Percentiles rank a stretch among this genome's conserved stretches.
These are phyloP conservation scores for Aphelinus atriplicis DNA, from an alignment of 1,140 invertebrate species.

Conservation along the genomic window DNA sequence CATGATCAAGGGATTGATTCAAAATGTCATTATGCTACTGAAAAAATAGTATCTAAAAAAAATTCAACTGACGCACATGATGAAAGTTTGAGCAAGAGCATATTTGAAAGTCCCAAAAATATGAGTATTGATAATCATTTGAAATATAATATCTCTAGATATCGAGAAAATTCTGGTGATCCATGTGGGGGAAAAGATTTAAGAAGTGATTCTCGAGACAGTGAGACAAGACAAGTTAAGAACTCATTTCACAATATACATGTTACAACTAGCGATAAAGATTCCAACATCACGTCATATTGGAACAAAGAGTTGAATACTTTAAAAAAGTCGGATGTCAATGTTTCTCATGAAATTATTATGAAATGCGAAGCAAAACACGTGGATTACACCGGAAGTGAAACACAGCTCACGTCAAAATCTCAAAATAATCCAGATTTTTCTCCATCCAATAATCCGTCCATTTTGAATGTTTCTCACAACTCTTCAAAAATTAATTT, in stretches of 20 bases:
- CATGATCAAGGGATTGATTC: constrained; percentile 55
- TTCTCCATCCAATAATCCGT: too few species aligned
- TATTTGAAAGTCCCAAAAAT: not conserved
- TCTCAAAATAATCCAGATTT: too few species aligned
- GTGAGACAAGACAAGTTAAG: constrained; percentile 49
- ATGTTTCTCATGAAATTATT: too few species aligned
- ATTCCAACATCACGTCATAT: constrained; percentile 51
- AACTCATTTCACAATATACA: constrained; percentile 37
- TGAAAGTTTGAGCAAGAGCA: constrained; percentile 8
- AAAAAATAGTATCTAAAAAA: constrained; percentile 39
- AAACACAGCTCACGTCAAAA: not conserved
- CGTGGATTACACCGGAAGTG: too few species aligned
- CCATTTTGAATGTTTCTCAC: constrained; percentile 6
- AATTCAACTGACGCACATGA: constrained; percentile 26
- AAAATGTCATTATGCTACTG: constrained; percentile 42
- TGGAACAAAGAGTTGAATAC: constrained; percentile 35
- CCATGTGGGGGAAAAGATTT: constrained; percentile 26
- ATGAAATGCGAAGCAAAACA: too few species aligned
- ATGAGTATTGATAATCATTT: constrained; percentile 44
- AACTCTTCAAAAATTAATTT: constrained; percentile 17
- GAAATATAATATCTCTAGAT: constrained; percentile 45
- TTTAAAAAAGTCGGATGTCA: too few species aligned
- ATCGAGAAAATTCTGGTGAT: constrained; percentile 31
- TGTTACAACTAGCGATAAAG: constrained; percentile 47
- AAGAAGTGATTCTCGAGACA: constrained; percentile 49